These are phyloP conservation scores for Archegozetes longisetosus DNA, from an alignment of 1,140 invertebrate species.

Conservation along the genomic window DNA sequence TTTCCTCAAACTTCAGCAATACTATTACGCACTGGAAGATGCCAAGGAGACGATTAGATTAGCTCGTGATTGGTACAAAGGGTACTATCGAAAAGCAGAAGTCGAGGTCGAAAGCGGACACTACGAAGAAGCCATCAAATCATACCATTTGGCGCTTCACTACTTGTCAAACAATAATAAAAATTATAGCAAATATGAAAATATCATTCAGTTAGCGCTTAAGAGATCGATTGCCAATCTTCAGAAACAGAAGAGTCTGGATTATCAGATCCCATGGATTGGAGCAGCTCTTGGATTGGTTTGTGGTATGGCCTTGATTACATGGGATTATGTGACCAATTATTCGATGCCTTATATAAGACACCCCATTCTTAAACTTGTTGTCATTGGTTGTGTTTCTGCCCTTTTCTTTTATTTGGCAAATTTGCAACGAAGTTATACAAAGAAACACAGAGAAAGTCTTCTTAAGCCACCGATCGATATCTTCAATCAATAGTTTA, in stretches of 20 bases:
- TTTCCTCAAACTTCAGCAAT: slow-evolving; percentile 57
- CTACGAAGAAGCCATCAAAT: slow-evolving; percentile 49
- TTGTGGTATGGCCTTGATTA: slow-evolving; percentile 48
- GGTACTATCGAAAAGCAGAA: slow-evolving; percentile 60
- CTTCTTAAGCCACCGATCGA: background rate
- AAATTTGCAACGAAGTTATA: background rate
- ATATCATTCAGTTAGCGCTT: slow-evolving; percentile 35
- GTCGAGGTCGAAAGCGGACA: slow-evolving; percentile 50
- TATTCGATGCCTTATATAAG: background rate
- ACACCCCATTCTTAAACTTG: slow-evolving; percentile 7
- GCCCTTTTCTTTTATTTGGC: slow-evolving; percentile 6
- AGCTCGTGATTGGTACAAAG: slow-evolving; percentile 62
- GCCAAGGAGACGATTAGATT: slow-evolving; percentile 52
- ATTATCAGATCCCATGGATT: slow-evolving; percentile 54
- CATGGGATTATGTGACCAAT: slow-evolving; percentile 42
- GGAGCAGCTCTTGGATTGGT: slow-evolving; percentile 53
- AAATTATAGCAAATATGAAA: slow-evolving; percentile 33
- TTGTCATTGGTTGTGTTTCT: slow-evolving; percentile 1
- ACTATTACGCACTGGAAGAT: slow-evolving; percentile 56
- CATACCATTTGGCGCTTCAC: slow-evolving; percentile 43
- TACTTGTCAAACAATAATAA: slow-evolving; percentile 5
- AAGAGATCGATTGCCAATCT: slow-evolving; percentile 18
- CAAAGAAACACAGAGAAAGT: background rate
- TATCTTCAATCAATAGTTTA: no score
- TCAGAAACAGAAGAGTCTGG: slow-evolving; percentile 35